Percentiles rank a stretch among this genome's conserved stretches.
Conservation (phyloP, 2,113 vertebrate genomes). For the Ellobius talpinus region DNA sequence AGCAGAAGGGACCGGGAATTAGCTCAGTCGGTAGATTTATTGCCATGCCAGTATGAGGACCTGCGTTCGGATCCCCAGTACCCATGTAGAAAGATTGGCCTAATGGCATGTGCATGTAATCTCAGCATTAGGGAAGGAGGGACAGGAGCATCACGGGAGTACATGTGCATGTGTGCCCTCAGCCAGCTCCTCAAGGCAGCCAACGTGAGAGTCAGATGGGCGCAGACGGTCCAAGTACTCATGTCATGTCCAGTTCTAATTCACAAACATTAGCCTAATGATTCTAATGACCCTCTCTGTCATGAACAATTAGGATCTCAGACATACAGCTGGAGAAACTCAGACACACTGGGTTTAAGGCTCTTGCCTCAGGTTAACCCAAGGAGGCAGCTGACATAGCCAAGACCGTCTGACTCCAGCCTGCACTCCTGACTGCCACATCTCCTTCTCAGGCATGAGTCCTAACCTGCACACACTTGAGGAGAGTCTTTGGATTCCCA, state of each 20-base stretch:
- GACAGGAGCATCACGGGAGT: neutral
- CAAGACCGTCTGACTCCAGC: neutral
- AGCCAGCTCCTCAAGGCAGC: too few species aligned
- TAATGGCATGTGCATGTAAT: neutral
- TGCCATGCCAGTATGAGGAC: too few species aligned
- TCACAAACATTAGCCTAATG: neutral
- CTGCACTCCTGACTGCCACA: accelerated
- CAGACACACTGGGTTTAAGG: neutral
- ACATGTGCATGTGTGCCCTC: neutral
- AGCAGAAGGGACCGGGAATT: neutral
- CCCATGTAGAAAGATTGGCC: neutral
- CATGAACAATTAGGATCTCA: too few species aligned
- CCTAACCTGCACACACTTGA: neutral
- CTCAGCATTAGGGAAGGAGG: neutral
- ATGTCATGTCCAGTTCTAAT: neutral
- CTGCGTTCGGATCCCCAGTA: neutral
- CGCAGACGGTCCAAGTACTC: neutral
- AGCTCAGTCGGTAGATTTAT: neutral
- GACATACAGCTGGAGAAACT: neutral
- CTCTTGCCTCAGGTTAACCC: neutral
- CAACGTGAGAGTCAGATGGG: too few species aligned
- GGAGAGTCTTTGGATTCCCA: neutral
- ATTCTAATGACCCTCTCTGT: neutral
- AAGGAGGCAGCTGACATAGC: accelerated
- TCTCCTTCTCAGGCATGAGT: neutral